Evolutionary conservation across 2,113 vertebrate species (phyloP).

Genomic region (Ctenomys sociabilis): DNA sequence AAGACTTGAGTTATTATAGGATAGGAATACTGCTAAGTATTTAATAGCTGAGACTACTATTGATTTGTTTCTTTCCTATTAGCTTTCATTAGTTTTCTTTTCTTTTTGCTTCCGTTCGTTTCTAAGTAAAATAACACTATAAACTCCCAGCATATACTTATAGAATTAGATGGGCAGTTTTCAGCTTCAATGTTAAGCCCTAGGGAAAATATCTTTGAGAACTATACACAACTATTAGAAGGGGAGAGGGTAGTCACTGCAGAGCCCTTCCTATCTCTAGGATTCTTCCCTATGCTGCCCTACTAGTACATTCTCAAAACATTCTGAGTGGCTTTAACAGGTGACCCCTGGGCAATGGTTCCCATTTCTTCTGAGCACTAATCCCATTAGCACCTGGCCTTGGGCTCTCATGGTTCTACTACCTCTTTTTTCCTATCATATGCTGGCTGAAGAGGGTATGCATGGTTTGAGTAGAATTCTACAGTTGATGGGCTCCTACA

Average conservation of each 20-base stretch:
- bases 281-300: background rate
- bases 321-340: background rate
- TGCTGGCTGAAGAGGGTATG: background rate
- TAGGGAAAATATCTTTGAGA: background rate
- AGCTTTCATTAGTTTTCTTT: background rate
- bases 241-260: background rate
- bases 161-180: background rate
- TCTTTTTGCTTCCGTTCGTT: background rate
- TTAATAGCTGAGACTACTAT: background rate
- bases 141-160: background rate
- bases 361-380: background rate
- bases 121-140: background rate
- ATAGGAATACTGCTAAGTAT: background rate
- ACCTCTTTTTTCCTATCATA: background rate
- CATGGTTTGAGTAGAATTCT: background rate
- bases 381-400: background rate
- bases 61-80: slow-evolving; percentile 11
- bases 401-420: background rate
- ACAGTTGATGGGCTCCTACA: background rate
- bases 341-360: background rate
- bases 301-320: background rate
- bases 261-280: background rate
- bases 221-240: background rate
- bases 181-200: slow-evolving; percentile 43
- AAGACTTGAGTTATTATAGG: slow-evolving; percentile 6